Evolutionary conservation across 2,888 invertebrate genomes (phyloP), one percentile per base, ranked within the genome.

Genomic region (Drosophila picticornis): DNA sequence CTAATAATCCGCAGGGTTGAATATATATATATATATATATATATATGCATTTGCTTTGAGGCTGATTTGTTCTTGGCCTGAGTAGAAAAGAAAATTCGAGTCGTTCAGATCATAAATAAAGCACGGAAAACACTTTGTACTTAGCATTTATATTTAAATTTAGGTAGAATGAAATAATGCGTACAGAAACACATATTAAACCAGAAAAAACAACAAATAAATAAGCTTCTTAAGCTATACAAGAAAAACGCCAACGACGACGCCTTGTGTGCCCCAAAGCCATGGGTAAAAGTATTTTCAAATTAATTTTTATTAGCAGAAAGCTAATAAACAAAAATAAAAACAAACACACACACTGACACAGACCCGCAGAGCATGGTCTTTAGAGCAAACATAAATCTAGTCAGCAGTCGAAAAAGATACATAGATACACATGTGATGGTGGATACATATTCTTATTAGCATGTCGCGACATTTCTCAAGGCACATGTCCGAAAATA

Each of bases 231-330:
- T 87, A 87, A 87, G 88, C 77, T 80, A 67, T 73, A 64, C 62
- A 52, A 40, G 58, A 2, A 7, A 46, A 46, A 46, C 67, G 66
- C 52, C 65, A 81, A 77, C 52, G 38, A 51, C 63, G 61, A 46
- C 46, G 46, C 9, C 46, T 46, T 46, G 25, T 46, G 46, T 53
- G 75, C 80, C 80, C 76, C 71, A 71, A 71, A 75, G 51, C 55
- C 50, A 73, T 36, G 75, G 80, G 64, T 67, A 75, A 90, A 88
- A 86, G 87, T 90, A 90, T 85, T 90, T 85, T 85, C 84, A 83
- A 85, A 90, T 85, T 85, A 88, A 88, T 90, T 90, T 90, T 88
- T 85, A 90, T 90, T 89, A 90, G 78, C 78, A 65, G 78, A 65
- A 72, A 75, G 87, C 82, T 90, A 88, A 85, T 90, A 90, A 88